A percentile compares a stretch with the other conserved stretches of the same genome.
These are phyloP conservation scores for Pediacus dermestoides DNA, from an alignment of 2,888 invertebrate species.

Conservation along the genomic window DNA sequence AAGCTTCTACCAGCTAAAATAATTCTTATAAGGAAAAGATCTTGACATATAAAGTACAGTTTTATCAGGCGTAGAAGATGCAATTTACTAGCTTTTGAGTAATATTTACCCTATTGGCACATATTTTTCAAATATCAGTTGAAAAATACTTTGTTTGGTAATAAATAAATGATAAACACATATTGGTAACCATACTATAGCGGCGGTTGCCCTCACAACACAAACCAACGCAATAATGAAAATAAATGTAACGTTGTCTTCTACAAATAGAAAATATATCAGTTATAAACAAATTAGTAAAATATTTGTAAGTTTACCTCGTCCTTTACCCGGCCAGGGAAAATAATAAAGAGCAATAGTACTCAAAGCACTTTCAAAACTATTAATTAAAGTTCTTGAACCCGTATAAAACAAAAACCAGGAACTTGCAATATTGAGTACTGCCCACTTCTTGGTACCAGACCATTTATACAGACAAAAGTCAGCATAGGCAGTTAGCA, in stretches of 20 bases:
- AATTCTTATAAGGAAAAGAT: too few relatives aligned
- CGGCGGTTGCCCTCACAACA: constrained; percentile 81
- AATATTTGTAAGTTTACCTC: constrained; percentile 28
- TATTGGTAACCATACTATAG: constrained; percentile 79
- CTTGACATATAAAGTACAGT: too few relatives aligned
- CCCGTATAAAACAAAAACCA: constrained; percentile 94
- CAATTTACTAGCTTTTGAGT: too few relatives aligned
- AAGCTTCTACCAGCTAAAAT: too few relatives aligned
- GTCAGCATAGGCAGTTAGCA: constrained; percentile 75
- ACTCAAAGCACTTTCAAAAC: constrained; percentile 78
- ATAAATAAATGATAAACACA: constrained; percentile 67
- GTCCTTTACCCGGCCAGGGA: constrained; percentile 55
- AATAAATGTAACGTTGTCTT: constrained; percentile 55
- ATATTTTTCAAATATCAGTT: constrained; percentile 58
- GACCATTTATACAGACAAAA: constrained; percentile 70
- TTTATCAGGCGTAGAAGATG: too few relatives aligned
- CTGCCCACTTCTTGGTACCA: constrained; percentile 70
- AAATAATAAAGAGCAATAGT: constrained; percentile 77
- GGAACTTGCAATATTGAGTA: constrained; percentile 69
- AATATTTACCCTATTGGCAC: constrained; percentile 59
- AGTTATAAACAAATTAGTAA: constrained; percentile 1
- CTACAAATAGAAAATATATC: constrained; percentile 41
- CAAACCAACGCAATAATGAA: constrained; percentile 69
- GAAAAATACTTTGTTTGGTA: constrained; percentile 51
- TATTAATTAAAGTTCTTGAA: constrained; percentile 84